Conservation (phyloP, 2,113 vertebrate genomes). For the Alces alces region DNA sequence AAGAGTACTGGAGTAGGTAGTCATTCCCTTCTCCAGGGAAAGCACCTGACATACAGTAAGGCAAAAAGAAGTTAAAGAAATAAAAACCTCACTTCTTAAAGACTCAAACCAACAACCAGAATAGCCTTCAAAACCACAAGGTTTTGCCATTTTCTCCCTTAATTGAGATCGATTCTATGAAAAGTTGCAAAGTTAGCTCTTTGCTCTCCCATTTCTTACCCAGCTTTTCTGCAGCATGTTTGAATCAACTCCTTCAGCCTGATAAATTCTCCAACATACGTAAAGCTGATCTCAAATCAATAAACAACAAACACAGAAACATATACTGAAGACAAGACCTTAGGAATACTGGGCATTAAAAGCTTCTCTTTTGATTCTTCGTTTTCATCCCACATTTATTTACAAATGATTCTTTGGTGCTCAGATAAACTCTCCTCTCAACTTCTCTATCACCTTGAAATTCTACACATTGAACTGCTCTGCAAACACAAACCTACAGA, state of each 20-base stretch:
- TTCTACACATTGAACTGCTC: background rate
- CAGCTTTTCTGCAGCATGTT: background rate
- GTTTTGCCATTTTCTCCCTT: background rate
- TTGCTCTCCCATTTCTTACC: background rate
- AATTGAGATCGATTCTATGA: background rate
- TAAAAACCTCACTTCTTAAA: background rate
- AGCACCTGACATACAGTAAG: background rate
- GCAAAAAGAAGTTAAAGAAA: background rate
- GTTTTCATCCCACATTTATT: slow-evolving; percentile 7
- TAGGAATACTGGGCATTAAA: background rate
- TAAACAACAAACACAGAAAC: background rate
- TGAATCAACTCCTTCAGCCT: background rate
- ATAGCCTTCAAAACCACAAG: background rate
- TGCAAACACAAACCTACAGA: background rate
- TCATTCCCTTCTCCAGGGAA: background rate
- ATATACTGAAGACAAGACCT: background rate
- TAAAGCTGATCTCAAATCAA: slow-evolving; percentile 14
- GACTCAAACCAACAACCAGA: background rate
- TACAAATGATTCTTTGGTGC: background rate
- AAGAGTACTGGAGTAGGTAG: background rate
- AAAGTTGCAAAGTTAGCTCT: slow-evolving; percentile 23
- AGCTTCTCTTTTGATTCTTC: background rate
- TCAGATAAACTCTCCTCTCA: slow-evolving; percentile 15
- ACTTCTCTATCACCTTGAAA: slow-evolving; percentile 21
- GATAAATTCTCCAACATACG: slow-evolving; percentile 3